Evolutionary conservation across 2,797 vertebrate genomes (phyloP).

Genomic region (Darevskia nairensis): DNA sequence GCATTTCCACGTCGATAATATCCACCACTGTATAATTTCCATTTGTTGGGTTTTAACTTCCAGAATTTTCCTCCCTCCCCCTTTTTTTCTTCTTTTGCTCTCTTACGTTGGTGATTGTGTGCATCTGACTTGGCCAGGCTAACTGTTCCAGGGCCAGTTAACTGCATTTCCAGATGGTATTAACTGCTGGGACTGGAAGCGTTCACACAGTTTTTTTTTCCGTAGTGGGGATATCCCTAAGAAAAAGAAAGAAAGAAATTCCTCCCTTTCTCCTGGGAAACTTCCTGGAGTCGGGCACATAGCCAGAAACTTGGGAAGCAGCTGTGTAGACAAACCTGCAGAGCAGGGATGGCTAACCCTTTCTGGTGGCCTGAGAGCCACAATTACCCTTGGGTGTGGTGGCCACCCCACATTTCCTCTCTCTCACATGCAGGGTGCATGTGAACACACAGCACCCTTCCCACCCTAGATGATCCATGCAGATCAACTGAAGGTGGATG

Average conservation of each 20-base stretch:
- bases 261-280: background rate
- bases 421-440: no score
- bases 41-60: background rate
- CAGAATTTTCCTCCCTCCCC: no score
- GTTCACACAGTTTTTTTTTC: background rate
- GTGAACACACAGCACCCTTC: no score
- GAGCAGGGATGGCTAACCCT: no score
- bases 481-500: no score
- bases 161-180: conserved; percentile 4
- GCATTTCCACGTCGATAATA: background rate
- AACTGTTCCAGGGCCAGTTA: background rate
- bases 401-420: no score
- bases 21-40: background rate
- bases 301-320: background rate
- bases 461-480: no score
- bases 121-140: background rate
- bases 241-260: background rate
- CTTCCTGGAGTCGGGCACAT: background rate
- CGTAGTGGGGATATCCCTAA: background rate
- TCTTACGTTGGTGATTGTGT: background rate
- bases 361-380: no score
- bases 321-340: background rate
- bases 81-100: background rate
- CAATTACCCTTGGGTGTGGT: background rate
- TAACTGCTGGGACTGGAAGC: background rate